Percentiles rank a stretch among this genome's conserved stretches.
These are phyloP conservation scores for Corvus hawaiiensis DNA, from an alignment of 2,113 vertebrate species.

Conservation along the genomic window DNA sequence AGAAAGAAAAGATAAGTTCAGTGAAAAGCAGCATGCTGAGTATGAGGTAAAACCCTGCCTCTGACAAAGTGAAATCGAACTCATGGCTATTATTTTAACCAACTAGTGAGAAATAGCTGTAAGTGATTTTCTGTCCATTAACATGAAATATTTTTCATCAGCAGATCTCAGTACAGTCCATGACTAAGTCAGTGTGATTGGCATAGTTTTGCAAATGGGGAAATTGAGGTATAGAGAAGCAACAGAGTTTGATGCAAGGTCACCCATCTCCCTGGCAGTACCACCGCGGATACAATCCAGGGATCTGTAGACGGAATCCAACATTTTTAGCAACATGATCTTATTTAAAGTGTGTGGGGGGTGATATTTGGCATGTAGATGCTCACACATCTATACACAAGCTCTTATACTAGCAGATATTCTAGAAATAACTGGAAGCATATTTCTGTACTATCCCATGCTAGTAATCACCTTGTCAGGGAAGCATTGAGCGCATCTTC, in stretches of 20 bases:
- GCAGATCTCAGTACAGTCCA: neutral
- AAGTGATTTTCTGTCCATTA: neutral
- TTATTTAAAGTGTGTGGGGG: neutral
- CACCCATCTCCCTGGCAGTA: neutral
- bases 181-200: neutral
- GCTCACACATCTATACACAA: neutral
- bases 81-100: neutral
- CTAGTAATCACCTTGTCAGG: neutral
- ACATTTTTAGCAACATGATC: neutral
- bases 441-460: neutral
- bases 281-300: neutral
- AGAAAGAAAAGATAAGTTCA: neutral
- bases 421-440: neutral
- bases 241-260: neutral
- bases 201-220: neutral
- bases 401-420: neutral
- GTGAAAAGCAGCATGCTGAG: neutral
- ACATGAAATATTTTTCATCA: neutral
- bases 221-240: neutral
- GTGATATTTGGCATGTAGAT: neutral
- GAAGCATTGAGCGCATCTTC: neutral
- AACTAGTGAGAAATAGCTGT: neutral
- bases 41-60: neutral
- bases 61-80: neutral
- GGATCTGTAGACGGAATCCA: neutral